Conservation (phyloP, 2,888 invertebrate species). For the Timandra comae region DNA sequence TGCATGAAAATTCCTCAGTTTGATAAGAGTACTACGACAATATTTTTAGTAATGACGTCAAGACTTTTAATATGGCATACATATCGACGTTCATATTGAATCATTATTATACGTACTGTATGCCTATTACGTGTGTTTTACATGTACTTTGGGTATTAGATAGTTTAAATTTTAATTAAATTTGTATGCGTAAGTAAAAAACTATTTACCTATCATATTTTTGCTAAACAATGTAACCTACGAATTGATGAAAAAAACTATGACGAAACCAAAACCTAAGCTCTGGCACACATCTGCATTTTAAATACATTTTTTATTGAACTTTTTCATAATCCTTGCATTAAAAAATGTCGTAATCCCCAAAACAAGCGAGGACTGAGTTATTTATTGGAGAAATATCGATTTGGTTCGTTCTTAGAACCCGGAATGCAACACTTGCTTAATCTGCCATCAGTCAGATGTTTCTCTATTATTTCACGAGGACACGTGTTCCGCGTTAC, state of each 20-base stretch:
- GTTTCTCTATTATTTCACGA: conserved; percentile 51
- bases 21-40: no score
- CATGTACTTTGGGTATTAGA: no score
- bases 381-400: conserved; percentile 38
- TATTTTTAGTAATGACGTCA: no score
- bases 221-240: neutral
- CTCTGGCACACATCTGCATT: conserved; percentile 31
- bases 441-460: conserved; percentile 62
- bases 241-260: conserved; percentile 1
- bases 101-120: no score
- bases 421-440: conserved; percentile 58
- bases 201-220: no score
- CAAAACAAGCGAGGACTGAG: conserved; percentile 43
- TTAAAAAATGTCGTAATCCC: conserved; percentile 44
- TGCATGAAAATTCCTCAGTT: no score
- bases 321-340: conserved; percentile 26
- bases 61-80: no score
- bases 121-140: no score
- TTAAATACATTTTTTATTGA: conserved; percentile 19
- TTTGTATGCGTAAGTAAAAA: no score
- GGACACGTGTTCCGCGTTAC: conserved; percentile 59
- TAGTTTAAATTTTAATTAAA: no score
- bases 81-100: no score
- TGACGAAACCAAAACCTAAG: conserved; percentile 6
- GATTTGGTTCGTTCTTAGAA: conserved; percentile 58